A percentile compares a stretch with the other conserved stretches of the same genome.
Conservation (phyloP, 2,797 vertebrate genomes). For the Todus mexicanus region DNA sequence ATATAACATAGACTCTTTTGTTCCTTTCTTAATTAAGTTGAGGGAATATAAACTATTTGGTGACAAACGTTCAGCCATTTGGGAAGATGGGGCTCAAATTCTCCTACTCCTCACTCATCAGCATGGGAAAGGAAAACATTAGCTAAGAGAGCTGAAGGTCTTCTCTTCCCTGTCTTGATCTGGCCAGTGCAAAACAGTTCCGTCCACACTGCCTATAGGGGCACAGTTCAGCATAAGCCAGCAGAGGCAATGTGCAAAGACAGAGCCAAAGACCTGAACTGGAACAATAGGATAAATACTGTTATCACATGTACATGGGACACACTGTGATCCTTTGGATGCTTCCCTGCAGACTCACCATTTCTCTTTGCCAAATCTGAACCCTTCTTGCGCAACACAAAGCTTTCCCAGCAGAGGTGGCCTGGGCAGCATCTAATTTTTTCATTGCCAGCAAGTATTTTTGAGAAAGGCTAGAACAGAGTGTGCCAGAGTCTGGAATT, state of each 20-base stretch:
- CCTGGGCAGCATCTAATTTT: slow-evolving; percentile 31
- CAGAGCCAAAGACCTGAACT: not conserved
- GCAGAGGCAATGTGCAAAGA: not conserved
- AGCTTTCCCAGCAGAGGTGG: slow-evolving; percentile 50
- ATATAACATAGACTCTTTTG: not conserved
- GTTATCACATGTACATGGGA: not conserved
- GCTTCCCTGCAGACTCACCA: not conserved
- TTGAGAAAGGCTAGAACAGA: slow-evolving; percentile 47
- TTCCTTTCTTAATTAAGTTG: not conserved
- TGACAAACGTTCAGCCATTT: not conserved
- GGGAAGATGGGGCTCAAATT: not conserved
- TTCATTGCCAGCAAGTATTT: slow-evolving; percentile 52
- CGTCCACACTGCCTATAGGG: not conserved
- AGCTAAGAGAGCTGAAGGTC: not conserved
- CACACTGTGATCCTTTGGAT: not conserved
- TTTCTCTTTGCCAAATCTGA: slow-evolving; percentile 10
- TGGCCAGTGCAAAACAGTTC: not conserved
- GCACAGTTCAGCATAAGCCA: not conserved
- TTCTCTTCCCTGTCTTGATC: not conserved
- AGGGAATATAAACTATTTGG: not conserved
- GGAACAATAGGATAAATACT: not conserved
- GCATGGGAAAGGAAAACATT: not conserved
- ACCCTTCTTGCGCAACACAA: slow-evolving; percentile 16
- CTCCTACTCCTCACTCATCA: not conserved
- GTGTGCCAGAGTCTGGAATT: slow-evolving; percentile 57